A percentile compares a stretch with the other conserved stretches of the same genome.
These are phyloP conservation scores for Arizona elegans DNA, from an alignment of 2,113 vertebrate genomes.

Conservation along the genomic window DNA sequence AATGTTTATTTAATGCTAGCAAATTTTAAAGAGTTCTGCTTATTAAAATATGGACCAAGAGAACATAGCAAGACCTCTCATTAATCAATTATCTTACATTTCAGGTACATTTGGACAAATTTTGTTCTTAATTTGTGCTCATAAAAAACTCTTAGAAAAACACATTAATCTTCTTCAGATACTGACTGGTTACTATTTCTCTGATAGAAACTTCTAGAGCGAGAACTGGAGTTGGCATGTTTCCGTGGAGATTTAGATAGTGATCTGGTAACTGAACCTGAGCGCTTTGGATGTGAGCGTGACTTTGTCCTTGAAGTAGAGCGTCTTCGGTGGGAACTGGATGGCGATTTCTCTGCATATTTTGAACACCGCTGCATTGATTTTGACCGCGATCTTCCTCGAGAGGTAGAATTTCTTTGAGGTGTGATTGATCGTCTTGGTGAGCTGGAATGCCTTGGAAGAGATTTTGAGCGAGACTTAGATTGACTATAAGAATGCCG, in stretches of 20 bases:
- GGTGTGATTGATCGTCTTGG: slow-evolving; percentile 56
- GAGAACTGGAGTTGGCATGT: slow-evolving; percentile 52
- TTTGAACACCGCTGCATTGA: slow-evolving; percentile 56
- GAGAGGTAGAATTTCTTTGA: slow-evolving; percentile 65
- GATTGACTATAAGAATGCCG: slow-evolving; percentile 60
- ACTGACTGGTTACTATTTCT: slow-evolving; percentile 61
- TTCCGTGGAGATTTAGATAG: slow-evolving; percentile 59
- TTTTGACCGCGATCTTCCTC: slow-evolving; percentile 56
- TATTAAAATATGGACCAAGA: background rate
- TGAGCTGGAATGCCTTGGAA: slow-evolving; percentile 63
- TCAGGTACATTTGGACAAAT: slow-evolving; percentile 48
- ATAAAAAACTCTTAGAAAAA: background rate
- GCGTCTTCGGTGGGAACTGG: slow-evolving; percentile 59
- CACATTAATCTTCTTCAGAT: slow-evolving; percentile 42
- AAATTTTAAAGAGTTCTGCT: background rate
- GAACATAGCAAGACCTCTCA: slow-evolving; percentile 40
- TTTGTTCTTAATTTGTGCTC: slow-evolving; percentile 42
- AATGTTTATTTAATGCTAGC: background rate
- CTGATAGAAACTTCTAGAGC: slow-evolving; percentile 57
- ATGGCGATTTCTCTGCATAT: slow-evolving; percentile 57
- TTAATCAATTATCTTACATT: slow-evolving; percentile 45
- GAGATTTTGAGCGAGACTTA: slow-evolving; percentile 60
- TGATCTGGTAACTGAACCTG: slow-evolving; percentile 54
- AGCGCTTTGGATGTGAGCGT: slow-evolving; percentile 59
- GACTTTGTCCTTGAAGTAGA: slow-evolving; percentile 63